Evolutionary conservation across 2,113 vertebrate species (phyloP).

Genomic region (Chunga burmeisteri): DNA sequence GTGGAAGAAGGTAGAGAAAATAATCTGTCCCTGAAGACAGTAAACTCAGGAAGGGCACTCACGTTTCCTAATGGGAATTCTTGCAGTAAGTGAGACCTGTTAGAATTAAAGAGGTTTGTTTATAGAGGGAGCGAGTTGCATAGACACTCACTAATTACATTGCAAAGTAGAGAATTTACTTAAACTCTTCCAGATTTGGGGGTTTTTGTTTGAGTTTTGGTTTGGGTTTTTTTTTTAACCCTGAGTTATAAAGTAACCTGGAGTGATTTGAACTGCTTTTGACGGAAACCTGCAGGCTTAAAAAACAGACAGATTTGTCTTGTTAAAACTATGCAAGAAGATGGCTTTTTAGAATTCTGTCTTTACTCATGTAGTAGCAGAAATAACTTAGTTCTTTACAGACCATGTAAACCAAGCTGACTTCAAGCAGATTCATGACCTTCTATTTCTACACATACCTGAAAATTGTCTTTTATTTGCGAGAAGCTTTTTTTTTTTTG

Average conservation of each 20-base stretch:
- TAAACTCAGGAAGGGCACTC: background rate
- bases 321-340: background rate
- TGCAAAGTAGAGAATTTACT: background rate
- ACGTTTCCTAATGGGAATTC: background rate
- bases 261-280: background rate
- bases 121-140: background rate
- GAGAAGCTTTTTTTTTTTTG: background rate
- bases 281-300: background rate
- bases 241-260: background rate
- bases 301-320: background rate
- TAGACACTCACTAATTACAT: background rate
- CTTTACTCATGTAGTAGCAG: background rate
- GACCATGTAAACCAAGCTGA: background rate
- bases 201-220: background rate
- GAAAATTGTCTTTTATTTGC: slow-evolving; percentile 46
- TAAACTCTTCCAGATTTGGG: background rate
- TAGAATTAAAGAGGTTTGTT: background rate
- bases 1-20: background rate
- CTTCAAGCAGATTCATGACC: background rate
- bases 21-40: background rate
- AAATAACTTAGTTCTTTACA: background rate
- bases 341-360: background rate
- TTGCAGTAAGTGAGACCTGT: background rate
- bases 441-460: slow-evolving; percentile 17
- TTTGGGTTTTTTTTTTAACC: background rate